Evolutionary conservation across 2,113 vertebrate genomes (phyloP).

Genomic region (Dicrurus megarhynchus): DNA sequence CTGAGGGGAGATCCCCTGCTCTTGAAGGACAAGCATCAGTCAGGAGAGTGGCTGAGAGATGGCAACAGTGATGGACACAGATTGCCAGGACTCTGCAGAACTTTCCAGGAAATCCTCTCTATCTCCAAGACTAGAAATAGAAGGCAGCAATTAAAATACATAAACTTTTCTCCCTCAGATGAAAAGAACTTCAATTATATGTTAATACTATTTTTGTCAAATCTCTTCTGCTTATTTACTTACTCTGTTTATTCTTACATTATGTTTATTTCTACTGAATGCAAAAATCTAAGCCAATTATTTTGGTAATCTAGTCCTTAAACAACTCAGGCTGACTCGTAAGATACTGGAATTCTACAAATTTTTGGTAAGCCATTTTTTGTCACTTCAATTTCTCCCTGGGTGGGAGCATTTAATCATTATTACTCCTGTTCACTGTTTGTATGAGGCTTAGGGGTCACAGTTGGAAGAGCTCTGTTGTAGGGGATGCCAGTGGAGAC

Average conservation of each 20-base stretch:
- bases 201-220: not conserved
- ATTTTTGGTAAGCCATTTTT: not conserved
- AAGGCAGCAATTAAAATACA: not conserved
- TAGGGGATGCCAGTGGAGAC: not conserved
- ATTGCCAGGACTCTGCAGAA: not conserved
- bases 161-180: not conserved
- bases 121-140: not conserved
- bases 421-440: not conserved
- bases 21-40: not conserved
- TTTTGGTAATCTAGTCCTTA: not conserved
- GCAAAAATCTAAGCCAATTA: not conserved
- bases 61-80: not conserved
- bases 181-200: not conserved
- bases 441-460: not conserved
- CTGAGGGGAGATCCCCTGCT: not conserved
- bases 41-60: not conserved
- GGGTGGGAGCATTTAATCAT: not conserved
- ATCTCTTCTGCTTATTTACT: not conserved
- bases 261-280: not conserved
- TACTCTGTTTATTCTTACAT: not conserved
- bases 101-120: not conserved
- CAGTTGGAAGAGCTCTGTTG: not conserved
- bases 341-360: not conserved
- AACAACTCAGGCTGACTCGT: not conserved
- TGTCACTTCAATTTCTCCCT: not conserved